Percentiles rank a stretch among this genome's conserved stretches.
Evolutionary conservation across 2,888 invertebrate species (phyloP).

Genomic region (Synergus gifuensis): DNA sequence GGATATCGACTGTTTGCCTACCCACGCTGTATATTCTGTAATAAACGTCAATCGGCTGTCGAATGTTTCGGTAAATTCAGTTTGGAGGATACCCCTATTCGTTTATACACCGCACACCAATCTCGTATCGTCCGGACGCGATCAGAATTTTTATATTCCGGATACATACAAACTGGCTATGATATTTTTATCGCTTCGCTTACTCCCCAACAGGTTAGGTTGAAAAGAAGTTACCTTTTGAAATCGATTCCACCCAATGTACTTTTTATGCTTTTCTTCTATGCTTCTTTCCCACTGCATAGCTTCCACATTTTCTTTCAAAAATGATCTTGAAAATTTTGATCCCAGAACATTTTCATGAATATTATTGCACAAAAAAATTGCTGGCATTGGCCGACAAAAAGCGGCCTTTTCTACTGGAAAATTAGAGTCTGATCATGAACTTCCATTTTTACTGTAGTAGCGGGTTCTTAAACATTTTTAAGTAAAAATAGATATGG

Average conservation of each 20-base stretch:
- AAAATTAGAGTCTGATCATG: background rate
- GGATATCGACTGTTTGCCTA: conserved; percentile 44
- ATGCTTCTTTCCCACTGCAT: background rate
- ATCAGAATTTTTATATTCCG: conserved; percentile 50
- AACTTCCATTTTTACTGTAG: background rate
- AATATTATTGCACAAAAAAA: background rate
- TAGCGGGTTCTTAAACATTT: background rate
- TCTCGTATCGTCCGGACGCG: conserved; percentile 42
- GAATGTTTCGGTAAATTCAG: conserved; percentile 58
- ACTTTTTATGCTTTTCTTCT: conserved; percentile 7
- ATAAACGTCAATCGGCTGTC: conserved; percentile 59
- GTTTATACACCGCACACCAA: conserved; percentile 41
- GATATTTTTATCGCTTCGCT: conserved; percentile 17
- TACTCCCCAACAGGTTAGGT: background rate
- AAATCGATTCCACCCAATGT: conserved; percentile 13
- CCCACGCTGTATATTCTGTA: conserved; percentile 27
- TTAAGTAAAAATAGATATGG: background rate
- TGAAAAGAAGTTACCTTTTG: conserved; percentile 1
- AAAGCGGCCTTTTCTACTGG: background rate
- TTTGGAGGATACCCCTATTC: conserved; percentile 40
- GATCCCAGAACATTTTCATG: background rate
- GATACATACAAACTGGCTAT: conserved; percentile 4
- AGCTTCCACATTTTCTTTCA: background rate
- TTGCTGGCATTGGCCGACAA: background rate
- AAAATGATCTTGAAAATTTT: background rate